Evolutionary conservation across 2,797 vertebrate genomes (phyloP).

Genomic region (Anabacerthia variegaticeps): DNA sequence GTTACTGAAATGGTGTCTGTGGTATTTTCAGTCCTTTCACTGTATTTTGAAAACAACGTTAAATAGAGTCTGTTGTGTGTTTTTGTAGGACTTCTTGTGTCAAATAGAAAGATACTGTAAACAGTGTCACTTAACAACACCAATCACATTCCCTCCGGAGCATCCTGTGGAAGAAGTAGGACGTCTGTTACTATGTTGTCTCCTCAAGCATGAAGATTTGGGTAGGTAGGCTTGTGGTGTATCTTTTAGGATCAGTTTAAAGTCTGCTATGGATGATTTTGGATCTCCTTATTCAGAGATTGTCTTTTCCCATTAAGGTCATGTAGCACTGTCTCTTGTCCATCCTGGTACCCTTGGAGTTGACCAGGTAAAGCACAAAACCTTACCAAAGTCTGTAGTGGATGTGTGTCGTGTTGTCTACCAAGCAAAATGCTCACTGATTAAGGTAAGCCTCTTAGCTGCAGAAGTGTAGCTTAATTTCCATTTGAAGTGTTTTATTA

Average conservation of each 20-base stretch:
- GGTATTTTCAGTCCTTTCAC: neutral
- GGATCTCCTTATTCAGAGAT: neutral
- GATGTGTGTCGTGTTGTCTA: slow-evolving; percentile 98
- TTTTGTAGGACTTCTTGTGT: slow-evolving; percentile 92
- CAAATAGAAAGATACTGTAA: slow-evolving; percentile 97
- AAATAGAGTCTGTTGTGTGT: neutral
- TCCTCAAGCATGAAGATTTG: slow-evolving; percentile 97
- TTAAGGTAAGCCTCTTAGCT: slow-evolving; percentile 83
- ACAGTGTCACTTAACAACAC: slow-evolving; percentile 96
- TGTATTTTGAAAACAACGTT: neutral
- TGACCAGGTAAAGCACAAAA: slow-evolving; percentile 93
- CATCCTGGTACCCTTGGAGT: slow-evolving; percentile 90
- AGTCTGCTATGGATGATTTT: neutral
- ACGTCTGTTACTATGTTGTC: slow-evolving; percentile 93
- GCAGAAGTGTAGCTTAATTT: neutral
- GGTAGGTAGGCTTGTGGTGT: slow-evolving; percentile 77
- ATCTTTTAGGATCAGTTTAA: neutral
- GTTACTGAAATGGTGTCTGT: neutral
- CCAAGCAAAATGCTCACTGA: slow-evolving; percentile 97
- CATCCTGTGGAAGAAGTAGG: slow-evolving; percentile 99
- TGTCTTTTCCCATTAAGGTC: slow-evolving; percentile 78
- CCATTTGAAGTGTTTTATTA: neutral
- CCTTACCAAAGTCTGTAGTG: slow-evolving; percentile 93
- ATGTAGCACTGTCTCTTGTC: slow-evolving; percentile 91
- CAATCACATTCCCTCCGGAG: slow-evolving; percentile 94